Base-by-base conservation (phyloP, 2,113 vertebrate species). In the Struthio camelus region DNA sequence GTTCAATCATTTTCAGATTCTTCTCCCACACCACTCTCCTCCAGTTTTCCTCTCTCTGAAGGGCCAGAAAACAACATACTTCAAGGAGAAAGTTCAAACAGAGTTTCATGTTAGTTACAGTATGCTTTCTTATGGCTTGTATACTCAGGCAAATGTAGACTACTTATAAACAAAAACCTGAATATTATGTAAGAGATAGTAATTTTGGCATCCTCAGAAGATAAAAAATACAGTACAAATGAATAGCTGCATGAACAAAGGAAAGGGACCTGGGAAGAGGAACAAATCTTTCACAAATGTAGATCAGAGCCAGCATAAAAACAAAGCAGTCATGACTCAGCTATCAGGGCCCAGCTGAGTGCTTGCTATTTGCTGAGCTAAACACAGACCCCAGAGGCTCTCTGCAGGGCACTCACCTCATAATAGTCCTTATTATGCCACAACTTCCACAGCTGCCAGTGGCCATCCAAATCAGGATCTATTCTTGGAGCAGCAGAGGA, bases 11-110 rank as follows among this genome's bases (percentile, higher is more conserved):
- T 87, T 93, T 98, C 98, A 99, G 77, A 80, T 99, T 99, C 92
- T 99, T 99, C 97, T 99, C 99, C 99, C 99, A 99, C 12, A 99
- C 96, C 89, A 99, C 95, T 89, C 99, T 98, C 90, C 99, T 98
- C 99, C 99, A 99, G 69, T 97, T 94, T 94, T 99, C 99, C 96
- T 99, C 99, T n/a, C 97, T 98, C 99, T 99, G 89, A 79, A 87
- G 34, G 38, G 48, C 5, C 61, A 93, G 79, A 80, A 69, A 14
- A 19, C 32, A 89, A 20, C 4, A 2, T 0, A 38, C 7, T 82
- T 87, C 7, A 87, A 20, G 20, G n/a, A 91, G 6, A 18, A 38
- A 38, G 44, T 8, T 79, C 72, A 67, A 42, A 70, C 3, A 19
- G 34, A 69, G 44, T 16, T 24, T 76, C 6, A 6, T 10, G 2